Conservation (phyloP, 1,140 invertebrate genomes). For the Eulimnadia texana region DNA sequence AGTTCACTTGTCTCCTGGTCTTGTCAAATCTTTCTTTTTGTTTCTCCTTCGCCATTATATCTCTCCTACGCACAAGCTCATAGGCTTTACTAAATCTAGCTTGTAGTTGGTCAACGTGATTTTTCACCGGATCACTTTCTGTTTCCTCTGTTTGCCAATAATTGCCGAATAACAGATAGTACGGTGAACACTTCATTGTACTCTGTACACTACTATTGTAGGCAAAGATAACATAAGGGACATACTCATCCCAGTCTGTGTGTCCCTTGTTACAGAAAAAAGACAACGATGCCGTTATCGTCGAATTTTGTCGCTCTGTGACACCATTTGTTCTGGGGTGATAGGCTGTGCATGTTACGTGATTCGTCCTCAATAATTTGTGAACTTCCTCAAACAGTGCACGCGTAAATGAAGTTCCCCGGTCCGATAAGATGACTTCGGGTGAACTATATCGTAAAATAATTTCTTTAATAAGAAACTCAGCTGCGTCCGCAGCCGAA, state of each 20-base stretch:
- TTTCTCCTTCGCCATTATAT: background rate
- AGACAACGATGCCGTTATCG: conserved; percentile 13
- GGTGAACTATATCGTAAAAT: too few species aligned
- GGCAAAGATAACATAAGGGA: conserved; percentile 12
- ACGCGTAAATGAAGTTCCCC: too few species aligned
- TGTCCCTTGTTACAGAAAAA: conserved; percentile 9
- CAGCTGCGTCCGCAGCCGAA: too few species aligned
- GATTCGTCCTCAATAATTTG: too few species aligned
- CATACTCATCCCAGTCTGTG: conserved; percentile 14
- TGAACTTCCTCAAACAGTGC: too few species aligned
- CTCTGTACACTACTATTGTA: conserved; percentile 3
- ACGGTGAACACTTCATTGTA: background rate
- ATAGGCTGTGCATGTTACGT: conserved; percentile 11
- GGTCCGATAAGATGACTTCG: too few species aligned
- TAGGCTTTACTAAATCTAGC: background rate
- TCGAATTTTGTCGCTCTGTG: conserved; percentile 12
- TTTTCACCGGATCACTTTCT: background rate
- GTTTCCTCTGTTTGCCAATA: background rate
- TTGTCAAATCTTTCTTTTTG: background rate
- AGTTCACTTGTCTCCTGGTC: background rate
- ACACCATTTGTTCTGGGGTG: conserved; percentile 17
- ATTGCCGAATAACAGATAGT: background rate
- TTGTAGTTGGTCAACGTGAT: background rate
- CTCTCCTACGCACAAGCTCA: background rate
- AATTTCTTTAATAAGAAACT: too few species aligned